Base-by-base conservation (phyloP, 2,113 vertebrate species). In the Eolophus roseicapilla region DNA sequence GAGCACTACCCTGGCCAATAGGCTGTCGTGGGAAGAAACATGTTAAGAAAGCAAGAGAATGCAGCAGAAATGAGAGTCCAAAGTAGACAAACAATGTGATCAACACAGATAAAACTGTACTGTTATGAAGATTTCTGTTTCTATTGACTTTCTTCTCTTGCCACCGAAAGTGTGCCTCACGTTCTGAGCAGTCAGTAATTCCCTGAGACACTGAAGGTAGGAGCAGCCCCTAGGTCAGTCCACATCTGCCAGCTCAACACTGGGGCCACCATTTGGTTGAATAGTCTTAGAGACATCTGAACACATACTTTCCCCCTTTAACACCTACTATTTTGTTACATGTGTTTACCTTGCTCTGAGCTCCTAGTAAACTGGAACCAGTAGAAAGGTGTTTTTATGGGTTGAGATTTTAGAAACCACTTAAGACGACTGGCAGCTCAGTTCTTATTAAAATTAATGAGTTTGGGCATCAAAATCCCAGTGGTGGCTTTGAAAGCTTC, bases 391-490 rank as follows among this genome's bases (percentile, higher is more conserved):
- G 92, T 84, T 95, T 96, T 97, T 95, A 95, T 59, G 74, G 77
- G 57, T 82, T 94, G 93, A 95, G 93, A 96, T 96, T 96, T 94
- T 95, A 94, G 74, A 92, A 93, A 92, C 92, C 92, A 94, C 95
- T 96, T 96, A 93, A 96, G 93, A 93, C 5, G 70, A 89, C 88
- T 94, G 67, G 93, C 92, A 95, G 95, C 77, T 89, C 92, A 76
- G 74, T 93, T 89, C 95, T 92, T 93, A 93, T 96, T 96, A 96
- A 96, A 96, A 94, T 96, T 96, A 96, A 96, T 91, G 92, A 96
- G 90, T 92, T 90, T 71, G 92, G 91, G 96, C 96, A 96, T 87
- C 95, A 82, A 96, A 97, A 94, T 94, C 96, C 92, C 95, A 92
- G 67, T 80, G 81, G 93, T 85, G 84, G 86, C 86, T 93, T 96